Evolutionary conservation across 2,113 vertebrate species (phyloP), one percentile per base, ranked within the genome.

Genomic region (Scomber japonicus): DNA sequence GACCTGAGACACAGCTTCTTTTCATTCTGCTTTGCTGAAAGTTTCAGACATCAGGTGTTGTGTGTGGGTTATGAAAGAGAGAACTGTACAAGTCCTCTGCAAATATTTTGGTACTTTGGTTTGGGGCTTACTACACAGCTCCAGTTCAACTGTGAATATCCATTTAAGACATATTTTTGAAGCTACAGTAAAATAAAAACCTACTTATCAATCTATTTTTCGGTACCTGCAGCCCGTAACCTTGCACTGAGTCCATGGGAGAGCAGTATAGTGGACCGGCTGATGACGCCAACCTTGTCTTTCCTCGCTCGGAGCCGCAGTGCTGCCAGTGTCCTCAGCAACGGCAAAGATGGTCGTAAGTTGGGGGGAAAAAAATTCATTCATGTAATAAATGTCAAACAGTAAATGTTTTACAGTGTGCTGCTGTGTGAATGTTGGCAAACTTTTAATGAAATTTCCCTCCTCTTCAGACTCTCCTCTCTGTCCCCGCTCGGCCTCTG

Each of bases 301-400:
- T 99, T 99, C 92, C 95, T 99, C 6, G 98, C 98, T 0, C 95
- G 98, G 75, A 99, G 98, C 92, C 96, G 98, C 78, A 99, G 98
- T 7, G 97, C 96, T 0, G 97, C 97, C 91, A 99, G 96, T 0
- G 95, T 99, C 89, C 96, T 97, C 0, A 95, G 89, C 80, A 97
- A 96, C 0, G 91, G 95, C 91, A 96, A 96, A 89, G 97, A 99
- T 71, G 94, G 95, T 74, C 95, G 97, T 99, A 93, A 96, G 97
- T 94, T 51, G 3, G 35, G 3, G 0, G 31, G 53, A 48, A 8
- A 40, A 15, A 44, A 48, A n/a, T 4, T 14, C 4, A n/a, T 19
- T 12, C 5, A 2, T 30, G 24, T 40, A 15, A 17, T 15, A 16
- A 13, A 0, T 53, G 6, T 9, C 8, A 46, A 19, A 8, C 0